These are phyloP conservation scores for Heteronetta atricapilla DNA, from an alignment of 2,113 vertebrate species.

Conservation along the genomic window DNA sequence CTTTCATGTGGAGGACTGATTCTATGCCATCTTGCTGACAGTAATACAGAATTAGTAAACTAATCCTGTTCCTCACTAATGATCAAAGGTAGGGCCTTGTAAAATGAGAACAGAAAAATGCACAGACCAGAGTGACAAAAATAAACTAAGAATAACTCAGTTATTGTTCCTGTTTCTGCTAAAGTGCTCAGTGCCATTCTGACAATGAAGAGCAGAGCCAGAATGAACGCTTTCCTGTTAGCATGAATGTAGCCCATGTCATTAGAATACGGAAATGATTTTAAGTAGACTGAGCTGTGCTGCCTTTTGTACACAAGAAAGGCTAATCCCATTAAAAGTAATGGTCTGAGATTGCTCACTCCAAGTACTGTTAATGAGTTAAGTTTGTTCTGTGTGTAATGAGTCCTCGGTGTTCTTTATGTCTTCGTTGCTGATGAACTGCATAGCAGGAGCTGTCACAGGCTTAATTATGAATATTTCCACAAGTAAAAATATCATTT, in stretches of 20 bases:
- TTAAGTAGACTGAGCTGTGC: conserved; percentile 33
- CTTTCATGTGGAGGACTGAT: conserved; percentile 1
- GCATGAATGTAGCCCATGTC: conserved; percentile 31
- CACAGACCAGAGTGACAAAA: not conserved
- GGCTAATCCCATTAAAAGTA: conserved; percentile 67
- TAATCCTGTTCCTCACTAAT: conserved; percentile 36
- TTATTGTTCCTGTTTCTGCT: conserved; percentile 12
- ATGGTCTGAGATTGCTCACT: conserved; percentile 60
- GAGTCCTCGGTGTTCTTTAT: conserved; percentile 49
- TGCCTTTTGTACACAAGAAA: conserved; percentile 62
- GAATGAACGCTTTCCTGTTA: conserved; percentile 28
- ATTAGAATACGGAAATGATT: conserved; percentile 55
- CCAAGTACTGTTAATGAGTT: conserved; percentile 61
- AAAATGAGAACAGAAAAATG: conserved; percentile 43
- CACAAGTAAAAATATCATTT: conserved; percentile 42
- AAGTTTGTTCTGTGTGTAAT: conserved; percentile 63
- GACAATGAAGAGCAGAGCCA: conserved; percentile 43
- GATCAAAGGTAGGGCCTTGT: conserved; percentile 48
- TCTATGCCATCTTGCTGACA: conserved; percentile 24
- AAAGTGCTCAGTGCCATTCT: not conserved
- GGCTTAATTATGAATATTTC: conserved; percentile 59
- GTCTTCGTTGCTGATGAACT: conserved; percentile 40
- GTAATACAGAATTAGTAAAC: conserved; percentile 23
- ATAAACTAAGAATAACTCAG: conserved; percentile 20
- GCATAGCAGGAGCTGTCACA: conserved; percentile 22